phyloP scores from a whole-genome alignment of 1,140 invertebrate species.

The Lepidurus arcticus region DNA sequence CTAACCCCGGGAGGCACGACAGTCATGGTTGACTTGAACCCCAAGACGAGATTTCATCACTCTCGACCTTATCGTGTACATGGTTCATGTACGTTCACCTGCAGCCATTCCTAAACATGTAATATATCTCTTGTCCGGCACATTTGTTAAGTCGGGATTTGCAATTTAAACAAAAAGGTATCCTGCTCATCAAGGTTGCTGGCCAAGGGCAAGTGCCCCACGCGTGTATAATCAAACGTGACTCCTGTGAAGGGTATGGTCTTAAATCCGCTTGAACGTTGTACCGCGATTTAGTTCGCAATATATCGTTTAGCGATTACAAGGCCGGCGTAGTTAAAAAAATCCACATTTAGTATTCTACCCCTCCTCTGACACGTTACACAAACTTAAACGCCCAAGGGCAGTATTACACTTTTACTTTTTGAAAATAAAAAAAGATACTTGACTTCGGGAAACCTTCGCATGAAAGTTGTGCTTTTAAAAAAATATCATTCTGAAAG shows the following conservation, averaged over 20 bases:
- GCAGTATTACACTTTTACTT: not conserved
- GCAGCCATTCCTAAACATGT: too few species aligned
- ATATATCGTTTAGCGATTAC: not conserved
- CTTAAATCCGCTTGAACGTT: not conserved
- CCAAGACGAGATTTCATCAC: not conserved
- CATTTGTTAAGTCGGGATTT: not conserved
- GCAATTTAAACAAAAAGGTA: not conserved
- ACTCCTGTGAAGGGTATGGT: not conserved
- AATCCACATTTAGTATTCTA: not conserved
- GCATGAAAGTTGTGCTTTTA: not conserved
- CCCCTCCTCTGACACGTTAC: not conserved
- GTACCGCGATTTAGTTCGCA: not conserved
- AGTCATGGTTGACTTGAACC: not conserved
- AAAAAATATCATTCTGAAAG: not conserved
- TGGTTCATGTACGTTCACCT: too few species aligned
- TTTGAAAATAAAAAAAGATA: not conserved
- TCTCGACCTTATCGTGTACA: not conserved
- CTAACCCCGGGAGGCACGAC: not conserved
- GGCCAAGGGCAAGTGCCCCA: not conserved
- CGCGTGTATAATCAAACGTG: not conserved
- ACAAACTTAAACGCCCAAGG: not conserved
- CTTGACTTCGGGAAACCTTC: not conserved
- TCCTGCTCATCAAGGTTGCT: slow-evolving; percentile 5
- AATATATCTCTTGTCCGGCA: not conserved
- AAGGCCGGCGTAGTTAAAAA: not conserved